Percentiles rank a stretch among this genome's conserved stretches.
Evolutionary conservation across 2,797 vertebrate species (phyloP).

Genomic region (Sebastolobus alascanus): DNA sequence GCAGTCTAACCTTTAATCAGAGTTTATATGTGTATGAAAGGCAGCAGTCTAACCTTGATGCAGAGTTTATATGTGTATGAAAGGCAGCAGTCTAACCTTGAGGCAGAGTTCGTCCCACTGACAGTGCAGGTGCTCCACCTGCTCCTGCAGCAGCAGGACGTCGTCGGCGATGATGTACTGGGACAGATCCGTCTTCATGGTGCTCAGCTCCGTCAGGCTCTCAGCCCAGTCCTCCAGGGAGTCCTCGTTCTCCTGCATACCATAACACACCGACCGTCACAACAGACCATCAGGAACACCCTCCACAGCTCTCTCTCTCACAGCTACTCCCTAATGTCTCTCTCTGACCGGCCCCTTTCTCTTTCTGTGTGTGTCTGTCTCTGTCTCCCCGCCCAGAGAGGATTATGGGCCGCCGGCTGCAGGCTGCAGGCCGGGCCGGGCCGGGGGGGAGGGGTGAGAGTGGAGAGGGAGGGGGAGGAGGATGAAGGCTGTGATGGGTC

Average conservation of each 20-base stretch:
- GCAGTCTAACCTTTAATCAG: not conserved
- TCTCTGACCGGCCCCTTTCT: constrained; percentile 38
- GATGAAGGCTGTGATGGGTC: constrained; percentile 28
- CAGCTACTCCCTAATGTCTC: constrained; percentile 29
- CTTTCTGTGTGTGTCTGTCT: constrained; percentile 33
- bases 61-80: constrained; percentile 83
- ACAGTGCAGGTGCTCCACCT: constrained; percentile 89
- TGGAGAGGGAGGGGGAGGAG: constrained; percentile 15
- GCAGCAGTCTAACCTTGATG: constrained; percentile 81
- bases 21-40: no score
- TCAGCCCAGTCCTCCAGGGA: constrained; percentile 89
- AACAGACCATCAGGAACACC: constrained; percentile 49
- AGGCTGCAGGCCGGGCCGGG: constrained; percentile 67
- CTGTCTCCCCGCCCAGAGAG: constrained; percentile 80
- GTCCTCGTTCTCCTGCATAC: constrained; percentile 94
- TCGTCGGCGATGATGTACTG: constrained; percentile 90
- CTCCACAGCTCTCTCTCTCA: constrained; percentile 29
- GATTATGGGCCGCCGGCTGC: constrained; percentile 87
- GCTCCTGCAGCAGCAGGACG: constrained; percentile 88
- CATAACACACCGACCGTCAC: constrained; percentile 75
- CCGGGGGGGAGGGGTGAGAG: constrained; percentile 50
- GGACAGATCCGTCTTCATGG: constrained; percentile 89
- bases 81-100: constrained; percentile 77
- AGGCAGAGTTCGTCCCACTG: constrained; percentile 96
- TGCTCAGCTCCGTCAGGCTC: constrained; percentile 87